Percentiles rank a stretch among this genome's conserved stretches.
Conservation (phyloP, 2,888 invertebrate genomes). For the Julus scandinavius region DNA sequence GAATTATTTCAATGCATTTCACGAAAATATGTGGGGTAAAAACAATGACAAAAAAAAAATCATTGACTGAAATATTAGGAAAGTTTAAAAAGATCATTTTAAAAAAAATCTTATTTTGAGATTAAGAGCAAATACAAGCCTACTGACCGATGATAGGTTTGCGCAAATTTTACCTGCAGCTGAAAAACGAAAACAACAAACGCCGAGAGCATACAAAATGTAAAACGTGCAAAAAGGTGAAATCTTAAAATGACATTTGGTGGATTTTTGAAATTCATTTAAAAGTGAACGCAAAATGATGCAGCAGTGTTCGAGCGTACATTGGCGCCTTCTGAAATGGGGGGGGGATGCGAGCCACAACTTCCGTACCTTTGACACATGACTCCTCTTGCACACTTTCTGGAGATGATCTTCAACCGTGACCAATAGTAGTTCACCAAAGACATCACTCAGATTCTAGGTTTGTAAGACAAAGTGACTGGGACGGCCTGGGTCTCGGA, state of each 20-base stretch:
- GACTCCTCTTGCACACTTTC: background rate
- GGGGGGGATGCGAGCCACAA: background rate
- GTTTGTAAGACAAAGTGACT: conserved; percentile 70
- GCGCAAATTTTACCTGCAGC: background rate
- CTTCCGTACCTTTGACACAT: background rate
- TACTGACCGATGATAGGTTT: background rate
- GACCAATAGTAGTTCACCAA: conserved; percentile 12
- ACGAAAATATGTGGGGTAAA: background rate
- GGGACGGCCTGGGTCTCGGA: conserved; percentile 67
- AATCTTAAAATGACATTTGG: background rate
- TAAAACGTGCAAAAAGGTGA: background rate
- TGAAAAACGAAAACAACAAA: background rate
- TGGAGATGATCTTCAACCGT: background rate
- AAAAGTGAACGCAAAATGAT: background rate
- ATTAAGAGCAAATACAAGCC: background rate
- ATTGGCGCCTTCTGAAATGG: background rate
- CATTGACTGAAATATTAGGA: background rate
- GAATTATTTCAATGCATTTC: background rate
- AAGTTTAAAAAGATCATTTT: background rate
- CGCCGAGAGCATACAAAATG: background rate
- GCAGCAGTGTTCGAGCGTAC: background rate
- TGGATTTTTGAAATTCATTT: background rate
- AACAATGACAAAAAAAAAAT: background rate
- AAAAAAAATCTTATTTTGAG: background rate
- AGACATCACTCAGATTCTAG: conserved; percentile 66